Base-by-base conservation (phyloP, 2,888 invertebrate species). In the Cistogaster globosa region DNA sequence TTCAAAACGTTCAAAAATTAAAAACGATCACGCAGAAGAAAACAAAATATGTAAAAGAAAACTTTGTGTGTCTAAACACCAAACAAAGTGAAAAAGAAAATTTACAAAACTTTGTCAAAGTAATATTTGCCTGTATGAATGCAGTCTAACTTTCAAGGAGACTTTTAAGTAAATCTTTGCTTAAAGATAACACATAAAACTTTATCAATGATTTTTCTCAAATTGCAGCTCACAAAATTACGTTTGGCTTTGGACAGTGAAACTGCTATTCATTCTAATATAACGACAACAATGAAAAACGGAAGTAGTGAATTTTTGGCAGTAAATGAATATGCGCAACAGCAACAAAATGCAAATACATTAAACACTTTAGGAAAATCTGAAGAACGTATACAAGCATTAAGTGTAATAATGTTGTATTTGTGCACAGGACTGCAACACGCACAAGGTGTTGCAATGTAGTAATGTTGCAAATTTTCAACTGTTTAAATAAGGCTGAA, bases 321-420 rank as follows among this genome's bases (percentile, higher is more conserved):
- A 14, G 65, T 68, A 60, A 57, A 5, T 14, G 82, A 83, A 8
- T 76, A 53, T 58, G 48, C 22, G 48, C 87, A 67, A 14, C 68
- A 38, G 32, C 80, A 78, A 22, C 86, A 63, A 20, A 80, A 53
- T 18, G 69, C 55, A 18, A 88, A 87, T 53, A 86, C 87, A 7
- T 26, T 82, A 26, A 87, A 88, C 7, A 89, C 93, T 87, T 92
- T 92, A 90, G 94, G 90, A 87, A 95, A 96, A 90, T 95, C 96
- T 58, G 98, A 98, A 90, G 95, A 97, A 87, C 96, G 97, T 89
- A 96, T 98, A 9, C 97, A 97, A 92, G 97, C 98, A 0, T 93
- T 99, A 86, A 97, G 98, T 68, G 96, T 98, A 72, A 94, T 98
- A 87, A 97, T 98, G 96, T 93, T 99, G 87, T 98, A 98, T 93